Evolutionary conservation across 2,888 invertebrate genomes (phyloP), one percentile per base, ranked within the genome.

Genomic region (Steromphala cineraria): DNA sequence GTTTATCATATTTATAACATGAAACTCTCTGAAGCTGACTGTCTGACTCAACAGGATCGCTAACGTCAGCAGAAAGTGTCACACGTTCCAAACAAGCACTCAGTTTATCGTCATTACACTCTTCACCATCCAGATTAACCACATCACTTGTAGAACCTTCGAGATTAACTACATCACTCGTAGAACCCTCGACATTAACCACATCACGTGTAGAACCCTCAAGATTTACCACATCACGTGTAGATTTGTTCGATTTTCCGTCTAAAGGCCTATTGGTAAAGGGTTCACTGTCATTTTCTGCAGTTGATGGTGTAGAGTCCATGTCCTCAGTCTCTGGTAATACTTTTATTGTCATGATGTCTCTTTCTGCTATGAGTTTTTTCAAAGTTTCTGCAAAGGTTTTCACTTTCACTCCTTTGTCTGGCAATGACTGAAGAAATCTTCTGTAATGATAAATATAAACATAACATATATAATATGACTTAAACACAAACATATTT

Each of bases 371-470:
- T 31, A 79, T 79, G 24, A 79, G 71, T 3, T 15, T 36, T 52
- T 24, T 53, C 36, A 79, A 71, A n/a, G 13, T 79, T 53, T 79
- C 31, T 17, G 67, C 67, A 71, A 79, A 79, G 19, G 19, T 46
- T 71, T 79, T 79, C 53, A 79, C 67, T 67, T 79, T 79, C 4
- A 67, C 53, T n/a, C 79, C 79, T 28, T 71, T 79, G 31, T 79
- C 79, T 46, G 79, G 79, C 19, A 79, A 53, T 7, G 19, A 71
- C 53, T 40, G 52, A 24, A 79, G 28, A 31, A 79, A 79, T 8
- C 52, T 46, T 52, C 79, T 79, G 53, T 17, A 78, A 13, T 36
- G 17, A n/a, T n/a, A n/a, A n/a, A n/a, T 19, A 76, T 31, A 36
- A 28, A 56, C 17, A 53, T 15, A 5, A 36, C 8, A 13, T 2